A percentile compares a stretch with the other conserved stretches of the same genome.
Conservation (phyloP, 2,888 invertebrate species). For the Ellobium chinense region DNA sequence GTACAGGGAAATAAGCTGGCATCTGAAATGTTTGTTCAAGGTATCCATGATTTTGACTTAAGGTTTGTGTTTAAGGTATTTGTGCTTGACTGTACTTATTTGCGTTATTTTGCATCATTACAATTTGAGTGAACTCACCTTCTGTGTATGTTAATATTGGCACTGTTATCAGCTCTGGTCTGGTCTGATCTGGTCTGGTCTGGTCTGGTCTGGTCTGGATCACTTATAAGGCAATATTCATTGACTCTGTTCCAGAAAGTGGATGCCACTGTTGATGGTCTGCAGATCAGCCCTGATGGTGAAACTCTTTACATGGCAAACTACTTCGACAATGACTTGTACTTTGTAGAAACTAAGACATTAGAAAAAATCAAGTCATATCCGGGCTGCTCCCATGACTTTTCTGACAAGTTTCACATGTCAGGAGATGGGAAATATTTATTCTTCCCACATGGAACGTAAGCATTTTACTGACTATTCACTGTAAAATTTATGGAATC, state of each 20-base stretch:
- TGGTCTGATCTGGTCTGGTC: no score
- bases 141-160: no score
- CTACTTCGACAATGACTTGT: constrained; percentile 50
- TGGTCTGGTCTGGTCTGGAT: no score
- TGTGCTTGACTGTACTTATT: no score
- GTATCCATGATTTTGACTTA: no score
- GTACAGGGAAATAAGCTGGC: no score
- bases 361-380: constrained; percentile 48
- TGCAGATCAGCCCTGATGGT: constrained; percentile 53
- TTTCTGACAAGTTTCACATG: constrained; percentile 42
- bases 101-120: neutral
- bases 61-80: no score
- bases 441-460: constrained; percentile 52
- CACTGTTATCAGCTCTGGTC: no score
- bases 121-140: neutral
- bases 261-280: constrained; percentile 50
- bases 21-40: no score
- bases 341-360: constrained; percentile 50
- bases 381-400: constrained; percentile 29
- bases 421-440: constrained; percentile 55
- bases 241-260: neutral
- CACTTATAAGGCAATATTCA: no score
- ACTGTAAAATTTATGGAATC: neutral
- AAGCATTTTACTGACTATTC: constrained; percentile 39
- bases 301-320: constrained; percentile 49